Base-by-base conservation (phyloP, 2,888 invertebrate genomes). In the Limnephilus auricula region DNA sequence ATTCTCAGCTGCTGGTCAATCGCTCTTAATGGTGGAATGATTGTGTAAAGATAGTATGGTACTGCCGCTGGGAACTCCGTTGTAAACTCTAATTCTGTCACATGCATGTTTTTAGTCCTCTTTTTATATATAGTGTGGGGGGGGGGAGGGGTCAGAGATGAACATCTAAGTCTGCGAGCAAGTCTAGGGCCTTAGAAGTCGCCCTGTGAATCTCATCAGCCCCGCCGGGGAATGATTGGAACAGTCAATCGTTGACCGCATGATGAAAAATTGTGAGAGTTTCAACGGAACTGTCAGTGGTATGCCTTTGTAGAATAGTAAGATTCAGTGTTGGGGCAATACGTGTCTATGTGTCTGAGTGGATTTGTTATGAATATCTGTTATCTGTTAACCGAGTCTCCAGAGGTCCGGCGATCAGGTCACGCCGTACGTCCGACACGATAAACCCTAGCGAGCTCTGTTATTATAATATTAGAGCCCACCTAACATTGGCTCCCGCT, bases 301-400 rank as follows among this genome's bases (percentile, higher is more conserved):
- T 12, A 5, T 45, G 15, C 45, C 45, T 45, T 45, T 45, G 15
- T 13, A 45, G 45, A 50, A 15, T 50, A 18, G 18, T 50, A 50
- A 18, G 50, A 50, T 50, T 50, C 50, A 15, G 50, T 50, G 18
- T 50, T 50, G 18, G 32, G 18, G 82, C 9, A 34, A 82, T 82
- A 82, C 32, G 30, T 10, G 32, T 79, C 31, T 32, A 25, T 13
- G 83, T 85, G 45, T 85, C 85, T 85, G 85, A 45, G 86, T n/a
- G 25, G 40, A 50, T 50, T 85, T 85, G 79, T 88, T 88, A 88
- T 88, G 65, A 79, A 50, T 86, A 50, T 86, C 86, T 37, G 31
- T 65, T 88, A 88, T 88, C 88, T 32, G 31, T 40, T 40, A 30
- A 82, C 84, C 30, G 30, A 87, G 79, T 89, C 37, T 79, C 79